phyloP scores from a whole-genome alignment of 2,797 vertebrate genomes.

The Pogoniulus pusillus region DNA sequence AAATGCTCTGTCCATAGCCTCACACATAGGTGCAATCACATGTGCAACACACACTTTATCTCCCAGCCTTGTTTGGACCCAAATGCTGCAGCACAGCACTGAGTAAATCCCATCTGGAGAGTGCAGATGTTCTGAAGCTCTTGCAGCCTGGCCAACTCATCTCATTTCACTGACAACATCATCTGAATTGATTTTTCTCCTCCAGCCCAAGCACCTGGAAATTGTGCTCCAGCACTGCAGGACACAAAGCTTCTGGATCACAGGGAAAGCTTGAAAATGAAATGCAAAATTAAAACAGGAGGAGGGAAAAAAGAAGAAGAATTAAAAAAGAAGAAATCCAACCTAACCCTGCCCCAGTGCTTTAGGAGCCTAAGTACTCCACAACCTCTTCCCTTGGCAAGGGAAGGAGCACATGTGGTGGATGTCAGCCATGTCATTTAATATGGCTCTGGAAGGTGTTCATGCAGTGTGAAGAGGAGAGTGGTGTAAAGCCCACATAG shows the following conservation, averaged over 20 bases:
- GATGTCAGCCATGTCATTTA: not conserved
- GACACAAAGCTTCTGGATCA: not conserved
- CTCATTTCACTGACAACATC: not conserved
- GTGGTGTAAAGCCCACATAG: not conserved
- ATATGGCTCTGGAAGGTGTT: not conserved
- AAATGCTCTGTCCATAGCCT: not conserved
- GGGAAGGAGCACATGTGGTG: not conserved
- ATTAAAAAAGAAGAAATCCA: too few species aligned
- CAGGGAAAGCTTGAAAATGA: not conserved
- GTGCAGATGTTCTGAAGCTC: not conserved
- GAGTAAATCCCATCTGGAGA: not conserved
- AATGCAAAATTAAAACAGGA: not conserved
- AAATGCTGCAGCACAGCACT: not conserved
- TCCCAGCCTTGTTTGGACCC: not conserved
- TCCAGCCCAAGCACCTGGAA: constrained; percentile 16
- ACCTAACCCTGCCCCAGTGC: not conserved
- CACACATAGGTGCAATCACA: not conserved
- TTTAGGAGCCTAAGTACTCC: not conserved
- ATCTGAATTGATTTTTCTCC: not conserved
- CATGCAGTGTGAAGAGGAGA: not conserved
- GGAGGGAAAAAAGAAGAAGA: accelerated
- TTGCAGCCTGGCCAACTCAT: not conserved
- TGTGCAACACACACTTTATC: constrained; percentile 43
- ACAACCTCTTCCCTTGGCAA: not conserved
- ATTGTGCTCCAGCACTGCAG: not conserved